Evolutionary conservation across 2,888 invertebrate species (phyloP).

Genomic region (Mimumesa dahlbomi): DNA sequence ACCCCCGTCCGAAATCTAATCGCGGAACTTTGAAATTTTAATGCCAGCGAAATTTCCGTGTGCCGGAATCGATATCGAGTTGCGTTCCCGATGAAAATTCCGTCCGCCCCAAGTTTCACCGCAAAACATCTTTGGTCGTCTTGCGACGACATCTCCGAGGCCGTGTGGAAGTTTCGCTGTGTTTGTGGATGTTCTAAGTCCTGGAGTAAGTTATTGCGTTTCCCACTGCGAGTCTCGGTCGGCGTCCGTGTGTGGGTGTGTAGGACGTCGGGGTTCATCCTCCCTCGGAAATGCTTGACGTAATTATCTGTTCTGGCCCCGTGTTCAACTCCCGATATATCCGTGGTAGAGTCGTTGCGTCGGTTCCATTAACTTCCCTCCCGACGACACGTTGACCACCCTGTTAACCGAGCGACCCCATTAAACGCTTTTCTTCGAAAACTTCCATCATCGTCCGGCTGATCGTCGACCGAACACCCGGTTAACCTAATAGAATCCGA

Average conservation of each 20-base stretch:
- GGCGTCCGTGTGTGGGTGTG: background rate
- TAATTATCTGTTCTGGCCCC: constrained; percentile 26
- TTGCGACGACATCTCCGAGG: background rate
- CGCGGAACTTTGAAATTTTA: too few species aligned
- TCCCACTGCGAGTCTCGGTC: background rate
- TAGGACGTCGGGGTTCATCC: too few species aligned
- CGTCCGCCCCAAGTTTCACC: background rate
- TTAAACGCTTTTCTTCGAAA: background rate
- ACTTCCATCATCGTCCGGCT: too few species aligned
- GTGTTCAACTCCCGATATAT: background rate
- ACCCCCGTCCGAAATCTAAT: too few species aligned
- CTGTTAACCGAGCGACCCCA: background rate
- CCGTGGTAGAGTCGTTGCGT: background rate
- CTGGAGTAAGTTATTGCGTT: background rate
- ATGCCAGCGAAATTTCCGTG: too few species aligned
- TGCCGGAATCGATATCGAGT: background rate
- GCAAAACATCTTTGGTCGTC: background rate
- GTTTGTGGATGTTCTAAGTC: background rate
- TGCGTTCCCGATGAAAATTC: background rate
- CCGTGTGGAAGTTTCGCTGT: background rate
- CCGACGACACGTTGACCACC: background rate
- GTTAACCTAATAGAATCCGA: too few species aligned
- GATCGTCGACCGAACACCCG: too few species aligned
- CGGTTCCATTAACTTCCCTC: constrained; percentile 19
- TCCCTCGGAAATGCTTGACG: constrained; percentile 17